Evolutionary conservation across 2,797 vertebrate species (phyloP), one percentile per base, ranked within the genome.

Genomic region (Myotis planiceps): DNA sequence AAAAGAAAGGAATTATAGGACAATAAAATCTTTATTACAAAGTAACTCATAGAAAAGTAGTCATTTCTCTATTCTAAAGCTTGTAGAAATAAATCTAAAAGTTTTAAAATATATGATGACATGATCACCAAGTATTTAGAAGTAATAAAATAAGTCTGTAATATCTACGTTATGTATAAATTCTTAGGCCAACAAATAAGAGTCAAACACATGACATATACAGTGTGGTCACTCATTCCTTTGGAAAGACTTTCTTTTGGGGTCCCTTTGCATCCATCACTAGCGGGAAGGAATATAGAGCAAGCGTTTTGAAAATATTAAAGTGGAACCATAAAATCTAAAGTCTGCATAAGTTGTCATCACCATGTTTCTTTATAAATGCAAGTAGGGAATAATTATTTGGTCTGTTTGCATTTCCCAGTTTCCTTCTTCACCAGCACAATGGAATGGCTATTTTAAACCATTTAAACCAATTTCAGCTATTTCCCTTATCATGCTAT

Each of bases 371-470:
- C 34, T 84, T 90, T 94, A 76, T 34, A 80, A 32, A 82, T 32
- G 39, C 13, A 60, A 92, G 60, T 53, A 92, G 39, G 27, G 29
- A 37, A 29, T 13, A 60, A 69, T 88, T 58, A 75, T 69, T 81
- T 45, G 19, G 42, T 89, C 69, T 92, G 29, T 82, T 88, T 95
- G 23, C 42, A 34, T 86, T 93, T 83, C 60, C 63, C 42, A 65
- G 82, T 78, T 88, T 79, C 53, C 1, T 71, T 92, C 72, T 25
- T 88, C 25, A 79, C 47, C 15, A 74, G 23, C 42, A 66, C 25
- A 47, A 87, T 53, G 55, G 47, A 92, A 93, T 16, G 42, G 25
- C 53, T 82, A 39, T 90, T 85, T 85, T 74, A 96, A 96, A 27
- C 29, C 25, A 58, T 68, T 85, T 83, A 86, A 90, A 29, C 55